These are phyloP conservation scores for Synanthedon formicaeformis DNA, from an alignment of 2,888 invertebrate species.

Conservation along the genomic window DNA sequence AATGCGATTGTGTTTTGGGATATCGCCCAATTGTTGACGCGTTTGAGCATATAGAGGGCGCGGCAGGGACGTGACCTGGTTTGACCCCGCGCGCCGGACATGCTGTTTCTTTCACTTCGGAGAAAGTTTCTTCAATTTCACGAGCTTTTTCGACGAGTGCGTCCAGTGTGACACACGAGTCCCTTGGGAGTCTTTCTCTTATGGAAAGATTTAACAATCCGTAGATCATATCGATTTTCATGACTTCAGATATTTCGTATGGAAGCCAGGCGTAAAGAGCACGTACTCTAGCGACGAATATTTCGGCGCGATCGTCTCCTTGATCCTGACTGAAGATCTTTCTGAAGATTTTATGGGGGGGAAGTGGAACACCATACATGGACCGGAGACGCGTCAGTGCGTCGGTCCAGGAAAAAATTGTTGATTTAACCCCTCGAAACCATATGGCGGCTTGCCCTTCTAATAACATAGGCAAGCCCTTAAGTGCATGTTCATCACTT, in stretches of 20 bases:
- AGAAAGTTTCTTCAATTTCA: no score
- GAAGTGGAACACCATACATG: background rate
- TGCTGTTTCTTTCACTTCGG: no score
- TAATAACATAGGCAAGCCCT: background rate
- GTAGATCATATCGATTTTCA: background rate
- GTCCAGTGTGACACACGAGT: background rate
- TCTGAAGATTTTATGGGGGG: background rate
- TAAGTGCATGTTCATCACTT: background rate
- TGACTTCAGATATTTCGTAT: background rate
- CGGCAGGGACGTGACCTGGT: no score
- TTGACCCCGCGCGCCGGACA: no score
- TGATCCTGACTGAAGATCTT: slow-evolving; percentile 1
- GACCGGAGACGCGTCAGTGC: background rate
- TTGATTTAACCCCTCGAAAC: background rate
- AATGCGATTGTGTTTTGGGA: no score
- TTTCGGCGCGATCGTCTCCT: background rate
- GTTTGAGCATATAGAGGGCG: no score
- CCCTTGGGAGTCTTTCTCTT: background rate
- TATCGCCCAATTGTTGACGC: no score
- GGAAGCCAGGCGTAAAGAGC: background rate
- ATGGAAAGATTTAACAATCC: background rate
- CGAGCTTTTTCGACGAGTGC: background rate
- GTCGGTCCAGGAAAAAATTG: background rate
- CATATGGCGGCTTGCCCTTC: background rate
- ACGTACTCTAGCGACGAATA: background rate